Evolutionary conservation across 2,888 invertebrate genomes (phyloP).

Genomic region (Dorcus parallelipipedus): DNA sequence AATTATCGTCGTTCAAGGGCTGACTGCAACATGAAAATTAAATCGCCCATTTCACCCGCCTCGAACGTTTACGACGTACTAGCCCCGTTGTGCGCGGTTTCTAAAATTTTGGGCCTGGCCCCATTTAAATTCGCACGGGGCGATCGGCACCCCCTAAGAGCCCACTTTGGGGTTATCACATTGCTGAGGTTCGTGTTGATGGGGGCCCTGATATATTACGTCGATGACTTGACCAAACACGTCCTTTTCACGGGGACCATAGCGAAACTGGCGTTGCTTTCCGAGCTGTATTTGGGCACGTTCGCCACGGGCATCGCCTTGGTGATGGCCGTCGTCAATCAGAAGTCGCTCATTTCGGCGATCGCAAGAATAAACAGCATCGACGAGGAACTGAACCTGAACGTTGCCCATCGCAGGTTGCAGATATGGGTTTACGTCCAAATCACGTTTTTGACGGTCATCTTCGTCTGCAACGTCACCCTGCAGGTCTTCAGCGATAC

Average conservation of each 20-base stretch:
- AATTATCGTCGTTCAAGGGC: too few species aligned
- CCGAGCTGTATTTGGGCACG: conserved; percentile 27
- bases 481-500: conserved; percentile 21
- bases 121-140: conserved; percentile 17
- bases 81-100: conserved; percentile 22
- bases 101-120: conserved; percentile 28
- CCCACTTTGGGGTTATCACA: not conserved
- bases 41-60: not conserved
- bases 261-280: conserved; percentile 23
- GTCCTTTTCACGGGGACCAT: conserved; percentile 17
- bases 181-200: conserved; percentile 6
- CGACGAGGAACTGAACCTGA: conserved; percentile 17
- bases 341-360: conserved; percentile 18
- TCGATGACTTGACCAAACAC: conserved; percentile 18
- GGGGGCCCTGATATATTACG: conserved; percentile 19
- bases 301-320: conserved; percentile 21
- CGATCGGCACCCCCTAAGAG: conserved; percentile 4
- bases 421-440: conserved; percentile 21
- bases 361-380: conserved; percentile 5
- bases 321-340: conserved; percentile 18
- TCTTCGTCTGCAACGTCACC: conserved; percentile 21
- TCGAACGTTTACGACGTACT: not conserved
- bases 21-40: too few species aligned
- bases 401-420: conserved; percentile 19
- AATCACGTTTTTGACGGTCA: conserved; percentile 15